Percentiles rank a stretch among this genome's conserved stretches.
Conservation (phyloP, 2,888 invertebrate genomes). For the Hartigia nigra region DNA sequence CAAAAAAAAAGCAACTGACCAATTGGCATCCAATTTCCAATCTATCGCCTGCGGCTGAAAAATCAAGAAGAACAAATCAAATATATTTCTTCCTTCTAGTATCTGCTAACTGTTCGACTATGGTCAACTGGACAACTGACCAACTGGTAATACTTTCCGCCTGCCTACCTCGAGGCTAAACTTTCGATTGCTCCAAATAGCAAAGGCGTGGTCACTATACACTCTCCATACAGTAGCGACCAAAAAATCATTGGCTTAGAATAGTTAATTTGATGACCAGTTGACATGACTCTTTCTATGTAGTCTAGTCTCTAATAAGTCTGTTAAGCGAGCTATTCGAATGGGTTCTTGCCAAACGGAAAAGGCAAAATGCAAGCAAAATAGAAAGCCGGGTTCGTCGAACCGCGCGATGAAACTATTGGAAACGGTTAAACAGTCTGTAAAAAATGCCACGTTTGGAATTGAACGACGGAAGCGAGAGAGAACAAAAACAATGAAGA, state of each 20-base stretch:
- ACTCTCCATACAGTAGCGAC: conserved; percentile 26
- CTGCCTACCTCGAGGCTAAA: conserved; percentile 24
- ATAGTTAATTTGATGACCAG: neutral
- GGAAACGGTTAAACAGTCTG: neutral
- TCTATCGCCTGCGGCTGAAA: neutral
- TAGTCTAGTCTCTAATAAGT: neutral
- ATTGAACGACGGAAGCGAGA: conserved; percentile 16
- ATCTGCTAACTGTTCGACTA: neutral
- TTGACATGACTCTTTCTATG: neutral
- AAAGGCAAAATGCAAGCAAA: neutral
- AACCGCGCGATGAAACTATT: neutral
- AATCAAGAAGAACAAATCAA: neutral
- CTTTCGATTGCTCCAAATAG: conserved; percentile 37
- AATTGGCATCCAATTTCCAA: neutral
- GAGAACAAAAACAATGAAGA: conserved; percentile 35
- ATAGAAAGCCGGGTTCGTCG: neutral
- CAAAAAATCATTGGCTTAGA: conserved; percentile 13
- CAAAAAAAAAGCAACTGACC: neutral
- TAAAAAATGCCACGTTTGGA: conserved; percentile 2
- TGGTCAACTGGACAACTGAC: neutral
- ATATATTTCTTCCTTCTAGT: neutral
- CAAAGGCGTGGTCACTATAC: conserved; percentile 30
- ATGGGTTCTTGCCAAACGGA: neutral
- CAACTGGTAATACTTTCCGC: neutral
- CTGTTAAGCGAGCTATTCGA: neutral